Evolutionary conservation across 2,888 invertebrate species (phyloP), one percentile per base, ranked within the genome.

Genomic region (Phengaris arion): DNA sequence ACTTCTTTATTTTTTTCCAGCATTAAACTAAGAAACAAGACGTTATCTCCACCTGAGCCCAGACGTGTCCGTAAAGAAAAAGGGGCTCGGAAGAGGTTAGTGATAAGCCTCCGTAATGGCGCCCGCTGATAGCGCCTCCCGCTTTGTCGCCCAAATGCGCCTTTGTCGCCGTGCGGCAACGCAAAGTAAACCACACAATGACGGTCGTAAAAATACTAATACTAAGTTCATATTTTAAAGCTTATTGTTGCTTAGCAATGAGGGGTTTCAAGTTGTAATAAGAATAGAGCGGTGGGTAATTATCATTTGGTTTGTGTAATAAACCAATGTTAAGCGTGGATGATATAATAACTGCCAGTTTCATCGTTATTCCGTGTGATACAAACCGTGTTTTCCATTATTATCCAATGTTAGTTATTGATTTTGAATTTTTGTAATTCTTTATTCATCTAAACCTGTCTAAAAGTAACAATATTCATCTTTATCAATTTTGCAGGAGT

Each of bases 91-190:
- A 82, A 88, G 92, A 90, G 89, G 87, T 84, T 83, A 79, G 85
- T 92, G 94, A 94, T 94, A 94, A 94, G 93, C 93, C 87, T 81
- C 87, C 92, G 92, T 94, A 94, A 94, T 94, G 94, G 94, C 90
- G 85, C 82, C 81, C 84, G 84, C 86, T 87, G 92, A 93, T 93
- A 94, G 92, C 92, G 89, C 86, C 87, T 92, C 92, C 92, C 92
- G 93, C 92, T 92, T 93, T 91, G 92, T 91, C 90, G 90, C 90
- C 89, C 89, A 90, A 89, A 83, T 87, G 88, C 88, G 89, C 91
- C 88, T 89, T 93, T 92, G 92, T 92, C 84, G 83, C 83, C 83
- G 22, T 80, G 81, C 88, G 88, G 89, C 88, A 82, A 85, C 89
- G 91, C 90, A 91, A 92, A 87, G 87, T 86, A 78, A 79, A 77